Base-by-base conservation (phyloP, 2,113 vertebrate genomes). In the Podiceps cristatus region DNA sequence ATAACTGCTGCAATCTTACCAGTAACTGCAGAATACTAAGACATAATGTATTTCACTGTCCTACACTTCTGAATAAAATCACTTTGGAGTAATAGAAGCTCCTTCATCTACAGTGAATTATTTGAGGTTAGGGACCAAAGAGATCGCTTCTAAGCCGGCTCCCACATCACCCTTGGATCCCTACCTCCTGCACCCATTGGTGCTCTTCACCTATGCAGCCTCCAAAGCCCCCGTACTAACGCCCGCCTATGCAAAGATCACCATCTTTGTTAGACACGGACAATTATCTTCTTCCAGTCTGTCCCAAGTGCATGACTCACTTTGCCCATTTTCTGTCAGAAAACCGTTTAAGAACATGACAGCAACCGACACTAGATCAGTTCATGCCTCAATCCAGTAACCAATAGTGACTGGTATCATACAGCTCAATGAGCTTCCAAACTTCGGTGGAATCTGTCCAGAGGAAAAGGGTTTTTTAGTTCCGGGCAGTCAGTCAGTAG, bases 151-250 rank as follows among this genome's bases (percentile, higher is more conserved):
- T 40, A 19, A 83, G 50, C 9, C 25, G 10, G 35, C 16, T 37
- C 35, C 33, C 28, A 58, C 7, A 29, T 3, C 68, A 40, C 2
- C 59, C 52, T 66, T 0, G 1, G 37, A 31, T 15, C 5, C 1
- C 4, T 6, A 9, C 27, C 44, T 60, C 64, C 73, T 35, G 45
- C 23, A 5, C 5, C 4, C 2, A 2, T 2, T 5, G 29, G 31
- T 33, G 13, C 44, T 27, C 3, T 17, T 13, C n/a, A 62, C 28
- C 52, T 23, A 1, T 8, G 19, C 19, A 22, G 12, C 37, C 59
- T 27, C 49, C 37, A 45, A 18, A 59, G 25, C 40, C 8, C 29
- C 59, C 22, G 55, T 3, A 11, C 47, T 47, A 45, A 74, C 2
- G 5, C 11, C 1, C 5, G 7, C 45, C 67, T 7, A 25, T 3